phyloP scores from a whole-genome alignment of 2,113 vertebrate species.

The Okapia johnstoni region DNA sequence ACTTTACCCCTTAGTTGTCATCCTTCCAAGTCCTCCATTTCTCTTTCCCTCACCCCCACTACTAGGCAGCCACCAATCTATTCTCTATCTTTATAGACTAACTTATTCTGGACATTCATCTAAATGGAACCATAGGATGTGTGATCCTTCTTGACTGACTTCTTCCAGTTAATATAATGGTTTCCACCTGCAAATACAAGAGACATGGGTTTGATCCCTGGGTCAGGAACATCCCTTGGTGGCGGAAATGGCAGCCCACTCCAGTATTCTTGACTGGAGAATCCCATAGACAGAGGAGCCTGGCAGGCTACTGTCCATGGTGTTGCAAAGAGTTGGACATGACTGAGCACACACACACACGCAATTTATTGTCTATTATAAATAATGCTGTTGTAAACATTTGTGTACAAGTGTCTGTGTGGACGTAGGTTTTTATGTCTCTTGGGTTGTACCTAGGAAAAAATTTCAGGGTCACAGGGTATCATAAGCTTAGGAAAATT shows the following conservation, averaged over 20 bases:
- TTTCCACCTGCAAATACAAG: neutral
- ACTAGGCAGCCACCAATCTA: neutral
- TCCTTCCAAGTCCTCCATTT: neutral
- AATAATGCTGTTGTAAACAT: neutral
- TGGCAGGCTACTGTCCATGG: neutral
- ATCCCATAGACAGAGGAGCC: neutral
- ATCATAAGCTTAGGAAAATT: neutral
- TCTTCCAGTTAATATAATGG: neutral
- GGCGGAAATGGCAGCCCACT: neutral
- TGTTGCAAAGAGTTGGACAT: rapidly evolving
- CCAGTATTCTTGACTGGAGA: neutral
- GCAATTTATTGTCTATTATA: neutral
- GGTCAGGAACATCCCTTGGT: neutral
- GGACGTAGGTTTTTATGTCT: neutral
- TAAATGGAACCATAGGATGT: neutral
- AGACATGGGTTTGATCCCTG: rapidly evolving
- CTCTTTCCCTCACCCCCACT: neutral
- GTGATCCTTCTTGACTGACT: neutral
- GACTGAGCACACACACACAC: neutral
- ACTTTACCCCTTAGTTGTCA: neutral
- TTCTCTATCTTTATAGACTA: neutral
- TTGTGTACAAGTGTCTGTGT: neutral
- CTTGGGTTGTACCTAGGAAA: neutral
- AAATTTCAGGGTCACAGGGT: neutral
- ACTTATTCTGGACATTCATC: neutral